phyloP scores from a whole-genome alignment of 2,113 vertebrate genomes.

The Origma solitaria region DNA sequence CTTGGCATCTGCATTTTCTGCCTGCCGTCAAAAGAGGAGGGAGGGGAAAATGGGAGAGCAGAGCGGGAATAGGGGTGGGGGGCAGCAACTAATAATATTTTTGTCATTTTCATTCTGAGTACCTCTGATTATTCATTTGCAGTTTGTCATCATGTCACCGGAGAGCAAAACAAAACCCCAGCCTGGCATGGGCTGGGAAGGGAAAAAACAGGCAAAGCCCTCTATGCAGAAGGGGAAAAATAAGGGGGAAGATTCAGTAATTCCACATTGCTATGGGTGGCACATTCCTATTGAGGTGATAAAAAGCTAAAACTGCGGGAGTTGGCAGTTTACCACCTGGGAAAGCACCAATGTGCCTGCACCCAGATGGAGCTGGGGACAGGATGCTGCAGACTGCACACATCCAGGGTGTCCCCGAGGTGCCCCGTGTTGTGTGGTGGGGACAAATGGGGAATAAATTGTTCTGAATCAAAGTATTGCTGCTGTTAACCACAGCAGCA shows the following conservation, averaged over 20 bases:
- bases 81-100: conserved; percentile 48
- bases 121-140: conserved; percentile 46
- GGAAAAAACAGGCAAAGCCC: background rate
- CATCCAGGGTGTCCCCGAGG: fast-evolving
- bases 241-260: background rate
- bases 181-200: background rate
- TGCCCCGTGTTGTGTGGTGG: fast-evolving
- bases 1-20: conserved; percentile 73
- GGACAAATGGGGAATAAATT: fast-evolving
- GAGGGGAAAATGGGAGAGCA: conserved; percentile 5
- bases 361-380: background rate
- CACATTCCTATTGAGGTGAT: background rate
- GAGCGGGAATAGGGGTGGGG: background rate
- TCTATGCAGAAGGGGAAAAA: background rate
- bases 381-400: background rate
- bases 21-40: conserved; percentile 64
- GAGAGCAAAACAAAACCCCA: conserved; percentile 47
- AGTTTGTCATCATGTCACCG: conserved; percentile 35
- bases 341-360: fast-evolving
- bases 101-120: conserved; percentile 53
- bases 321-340: background rate
- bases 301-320: background rate
- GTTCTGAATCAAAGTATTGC: background rate
- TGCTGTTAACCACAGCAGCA: background rate
- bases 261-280: background rate